These are phyloP conservation scores for Tangara arthus DNA, from an alignment of 2,797 vertebrate species.

Conservation along the genomic window DNA sequence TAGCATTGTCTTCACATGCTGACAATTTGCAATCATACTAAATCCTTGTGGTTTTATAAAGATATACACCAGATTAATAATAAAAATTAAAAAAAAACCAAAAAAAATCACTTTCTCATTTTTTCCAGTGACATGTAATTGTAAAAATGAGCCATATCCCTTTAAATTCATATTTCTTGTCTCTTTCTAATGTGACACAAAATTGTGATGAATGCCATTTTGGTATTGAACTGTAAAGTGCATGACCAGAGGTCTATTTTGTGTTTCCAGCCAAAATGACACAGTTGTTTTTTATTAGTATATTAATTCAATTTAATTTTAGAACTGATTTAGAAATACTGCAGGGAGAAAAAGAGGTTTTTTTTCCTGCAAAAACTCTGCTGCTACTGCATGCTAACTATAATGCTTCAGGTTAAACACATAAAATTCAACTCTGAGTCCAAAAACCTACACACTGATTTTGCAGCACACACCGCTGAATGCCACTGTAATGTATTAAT, in stretches of 20 bases:
- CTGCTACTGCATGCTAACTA: not conserved
- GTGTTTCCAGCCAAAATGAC: not conserved
- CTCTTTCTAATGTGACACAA: not conserved
- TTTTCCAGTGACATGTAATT: not conserved
- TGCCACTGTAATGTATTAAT: not conserved
- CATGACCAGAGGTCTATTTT: not conserved
- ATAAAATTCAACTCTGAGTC: not conserved
- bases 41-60: not conserved
- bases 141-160: not conserved
- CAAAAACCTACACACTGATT: not conserved
- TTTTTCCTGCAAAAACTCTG: not conserved
- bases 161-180: not conserved
- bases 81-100: not conserved
- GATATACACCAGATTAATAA: not conserved
- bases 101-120: not conserved
- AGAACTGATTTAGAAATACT: slow-evolving; percentile 4
- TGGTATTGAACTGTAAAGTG: not conserved
- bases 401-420: not conserved
- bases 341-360: not conserved
- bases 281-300: not conserved
- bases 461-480: not conserved
- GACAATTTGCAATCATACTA: not conserved
- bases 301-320: slow-evolving; percentile 32
- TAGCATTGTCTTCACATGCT: not conserved
- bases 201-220: not conserved